Base-by-base conservation (phyloP, 2,888 invertebrate genomes). In the Aphrophora alni region DNA sequence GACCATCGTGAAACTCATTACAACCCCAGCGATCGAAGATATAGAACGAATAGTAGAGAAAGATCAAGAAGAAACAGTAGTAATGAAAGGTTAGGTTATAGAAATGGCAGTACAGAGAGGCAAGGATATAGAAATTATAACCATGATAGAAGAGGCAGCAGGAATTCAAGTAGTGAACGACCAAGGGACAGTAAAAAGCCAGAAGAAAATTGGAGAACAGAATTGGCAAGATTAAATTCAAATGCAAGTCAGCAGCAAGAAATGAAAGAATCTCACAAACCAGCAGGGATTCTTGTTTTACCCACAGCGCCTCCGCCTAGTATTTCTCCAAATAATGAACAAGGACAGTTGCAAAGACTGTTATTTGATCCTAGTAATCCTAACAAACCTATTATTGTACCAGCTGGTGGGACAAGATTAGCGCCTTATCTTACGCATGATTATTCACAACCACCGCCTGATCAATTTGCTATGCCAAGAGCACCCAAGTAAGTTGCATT, bases 351-450 rank as follows among this genome's bases (percentile, higher is more conserved):
- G 82, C 89, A 90, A 84, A 90, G 90, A 85, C 91, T 90, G 21
- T 87, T 93, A 7, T 93, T 90, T 84, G 92, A 93, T 87, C 92
- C 91, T 0, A 91, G 91, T 84, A 93, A 93, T 87, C 93, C 93
- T 0, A 91, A 91, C 81, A 94, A 93, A 88, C 94, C 94, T 25
- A 95, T 95, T 83, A 91, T 94, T 84, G 84, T 86, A 8, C 79
- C 85, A 0, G 73, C 81, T 12, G 70, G 73, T 73, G 76, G 82
- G 12, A 27, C 5, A 25, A 81, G 83, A 25, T 77, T 92, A 85
- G 88, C 81, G 4, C 21, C 73, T 33, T 74, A 44, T n/a, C 73
- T 75, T 21, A 71, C 77, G 24, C 77, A 78, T 21, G 68, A 80
- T 24, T 71, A 81, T 8, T 70, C 71, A 24, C 83, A 81, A 25